These are phyloP conservation scores for Amphiprion percula DNA, from an alignment of 2,113 vertebrate genomes.

Conservation along the genomic window DNA sequence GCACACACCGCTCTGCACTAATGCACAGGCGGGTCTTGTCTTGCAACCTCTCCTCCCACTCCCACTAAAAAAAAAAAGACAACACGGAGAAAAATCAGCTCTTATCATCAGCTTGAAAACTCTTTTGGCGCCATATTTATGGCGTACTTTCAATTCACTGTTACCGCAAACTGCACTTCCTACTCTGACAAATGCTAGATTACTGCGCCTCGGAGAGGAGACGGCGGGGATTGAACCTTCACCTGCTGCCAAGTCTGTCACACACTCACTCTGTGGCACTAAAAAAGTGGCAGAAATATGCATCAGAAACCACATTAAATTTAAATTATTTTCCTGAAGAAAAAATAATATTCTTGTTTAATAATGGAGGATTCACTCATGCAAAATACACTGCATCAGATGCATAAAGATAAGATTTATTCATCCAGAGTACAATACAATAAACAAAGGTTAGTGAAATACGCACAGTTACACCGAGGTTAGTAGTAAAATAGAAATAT, in stretches of 20 bases:
- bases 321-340: too few relatives aligned
- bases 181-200: constrained; percentile 62
- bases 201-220: constrained; percentile 75
- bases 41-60: constrained; percentile 74
- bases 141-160: constrained; percentile 98
- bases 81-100: constrained; percentile 72
- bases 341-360: background rate
- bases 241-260: constrained; percentile 66
- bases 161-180: constrained; percentile 85
- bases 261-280: background rate
- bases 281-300: background rate
- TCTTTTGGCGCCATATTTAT: constrained; percentile 99
- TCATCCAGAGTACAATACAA: too few relatives aligned
- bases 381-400: background rate
- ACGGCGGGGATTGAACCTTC: constrained; percentile 59
- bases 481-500: too few relatives aligned
- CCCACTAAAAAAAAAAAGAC: constrained; percentile 9
- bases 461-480: too few relatives aligned
- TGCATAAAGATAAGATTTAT: too few relatives aligned
- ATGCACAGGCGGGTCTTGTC: constrained; percentile 74
- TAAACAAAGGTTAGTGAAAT: too few relatives aligned
- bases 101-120: constrained; percentile 88
- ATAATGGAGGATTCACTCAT: background rate
- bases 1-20: constrained; percentile 56
- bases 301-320: too few relatives aligned